A percentile compares a stretch with the other conserved stretches of the same genome.
phyloP scores from a whole-genome alignment of 1,140 invertebrate species.

The Rhagoletis pomonella region DNA sequence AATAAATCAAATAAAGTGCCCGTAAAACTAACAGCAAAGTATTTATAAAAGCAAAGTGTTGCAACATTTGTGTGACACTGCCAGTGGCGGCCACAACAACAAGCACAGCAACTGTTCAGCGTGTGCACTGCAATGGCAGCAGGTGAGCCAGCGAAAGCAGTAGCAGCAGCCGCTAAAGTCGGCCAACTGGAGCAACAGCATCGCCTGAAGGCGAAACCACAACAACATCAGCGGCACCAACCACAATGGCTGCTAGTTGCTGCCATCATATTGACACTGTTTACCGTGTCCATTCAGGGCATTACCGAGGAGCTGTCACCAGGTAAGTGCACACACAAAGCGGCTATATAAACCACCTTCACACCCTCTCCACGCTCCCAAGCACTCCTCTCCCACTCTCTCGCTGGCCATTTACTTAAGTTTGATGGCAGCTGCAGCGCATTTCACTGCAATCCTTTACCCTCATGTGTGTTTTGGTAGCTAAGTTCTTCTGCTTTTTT shows the following conservation, averaged over 20 bases:
- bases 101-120: not conserved
- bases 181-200: constrained; percentile 54
- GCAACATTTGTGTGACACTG: constrained; percentile 17
- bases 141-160: constrained; percentile 29
- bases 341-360: not conserved
- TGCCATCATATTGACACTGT: constrained; percentile 67
- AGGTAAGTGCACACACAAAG: constrained; percentile 65
- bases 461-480: constrained; percentile 22
- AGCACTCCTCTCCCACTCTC: too few relatives aligned
- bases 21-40: not conserved
- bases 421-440: not conserved
- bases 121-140: constrained; percentile 19
- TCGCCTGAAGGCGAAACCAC: constrained; percentile 52
- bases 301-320: constrained; percentile 73
- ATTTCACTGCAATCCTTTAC: not conserved
- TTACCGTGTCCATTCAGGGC: constrained; percentile 67
- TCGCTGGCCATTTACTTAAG: not conserved
- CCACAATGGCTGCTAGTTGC: constrained; percentile 66
- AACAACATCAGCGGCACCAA: constrained; percentile 54
- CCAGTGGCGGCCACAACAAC: not conserved
- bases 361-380: not conserved
- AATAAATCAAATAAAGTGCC: constrained; percentile 22
- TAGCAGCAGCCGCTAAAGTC: constrained; percentile 56
- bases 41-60: not conserved
- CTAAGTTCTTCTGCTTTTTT: not conserved